Base-by-base conservation (phyloP, 1,140 invertebrate species). In the Bradynema listronoti region DNA sequence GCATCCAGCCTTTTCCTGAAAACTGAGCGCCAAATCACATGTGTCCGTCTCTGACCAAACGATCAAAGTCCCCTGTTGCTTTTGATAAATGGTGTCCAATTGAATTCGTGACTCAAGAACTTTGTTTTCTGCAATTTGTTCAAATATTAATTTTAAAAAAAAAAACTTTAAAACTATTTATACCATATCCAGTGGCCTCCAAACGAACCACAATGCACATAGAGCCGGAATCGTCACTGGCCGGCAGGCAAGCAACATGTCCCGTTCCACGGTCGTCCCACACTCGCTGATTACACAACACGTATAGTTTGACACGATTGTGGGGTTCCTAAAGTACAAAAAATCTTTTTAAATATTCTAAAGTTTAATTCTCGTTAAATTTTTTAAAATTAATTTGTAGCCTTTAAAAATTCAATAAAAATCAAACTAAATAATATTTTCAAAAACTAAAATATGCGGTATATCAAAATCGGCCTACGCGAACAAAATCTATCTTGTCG, bases 41-140 rank as follows among this genome's bases (percentile, higher is more conserved):
- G 95, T 94, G 76, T 98, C 94, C 57, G 90, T 90, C 83, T 99
- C 94, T 11, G 94, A 96, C 95, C 95, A 99, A n/a, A 99, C 94
- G 79, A 99, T 99, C 59, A 99, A 82, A 30, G 93, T 97, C 78
- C 96, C 93, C 36, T 77, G 73, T 34, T 76, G 73, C 39, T 73
- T 75, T 59, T 76, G 76, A 52, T 76, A 76, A 6, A 66, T 58
- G 5, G 76, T 77, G n/a, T 78, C 73, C 32, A 54, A 32, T n/a
- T 49, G 30, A 46, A 76, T 68, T 33, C 56, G 65, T 16, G 70
- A 74, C 49, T 76, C 76, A 9, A 76, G 56, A 9, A 78, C 56
- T 53, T 77, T 76, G 33, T 65, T 68, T 22, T 77, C 73, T 68
- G 29, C 19, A 39, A 39, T n/a, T n/a, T n/a, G n/a, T n/a, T n/a